These are phyloP conservation scores for Cerceris rybyensis DNA, from an alignment of 2,888 invertebrate genomes.

Conservation along the genomic window DNA sequence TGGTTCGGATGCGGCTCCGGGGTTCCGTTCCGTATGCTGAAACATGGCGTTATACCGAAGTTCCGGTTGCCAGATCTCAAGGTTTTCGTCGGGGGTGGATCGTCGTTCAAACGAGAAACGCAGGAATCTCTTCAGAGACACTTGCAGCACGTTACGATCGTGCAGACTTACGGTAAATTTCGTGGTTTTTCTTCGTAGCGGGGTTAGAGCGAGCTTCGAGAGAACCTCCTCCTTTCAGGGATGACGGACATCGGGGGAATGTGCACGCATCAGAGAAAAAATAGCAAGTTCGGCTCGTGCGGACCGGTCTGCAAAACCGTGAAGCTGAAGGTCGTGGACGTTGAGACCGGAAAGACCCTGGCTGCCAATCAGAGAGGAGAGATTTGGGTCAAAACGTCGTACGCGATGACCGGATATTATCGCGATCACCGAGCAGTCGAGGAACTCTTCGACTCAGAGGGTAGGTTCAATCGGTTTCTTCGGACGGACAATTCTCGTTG, in stretches of 20 bases:
- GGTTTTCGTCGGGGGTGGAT: conserved; percentile 61
- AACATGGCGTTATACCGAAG: conserved; percentile 54
- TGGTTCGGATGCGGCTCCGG: conserved; percentile 62
- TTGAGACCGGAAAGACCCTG: conserved; percentile 53
- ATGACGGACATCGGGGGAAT: conserved; percentile 53
- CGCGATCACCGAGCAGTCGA: conserved; percentile 56
- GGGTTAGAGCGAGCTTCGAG: background rate
- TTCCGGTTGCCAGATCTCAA: conserved; percentile 65
- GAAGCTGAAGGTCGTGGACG: conserved; percentile 60
- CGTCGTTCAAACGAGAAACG: conserved; percentile 60
- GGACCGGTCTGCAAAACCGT: conserved; percentile 48
- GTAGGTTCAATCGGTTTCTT: conserved; percentile 29
- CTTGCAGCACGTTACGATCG: conserved; percentile 58
- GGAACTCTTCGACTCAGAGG: conserved; percentile 58
- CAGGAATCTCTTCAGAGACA: conserved; percentile 45
- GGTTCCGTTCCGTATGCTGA: conserved; percentile 57
- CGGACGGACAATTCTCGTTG: background rate
- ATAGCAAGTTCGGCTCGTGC: conserved; percentile 52
- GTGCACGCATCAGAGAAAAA: conserved; percentile 19
- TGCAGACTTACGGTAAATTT: conserved; percentile 65
- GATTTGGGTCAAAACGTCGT: conserved; percentile 46
- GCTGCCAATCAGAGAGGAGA: conserved; percentile 61
- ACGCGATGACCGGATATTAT: conserved; percentile 60
- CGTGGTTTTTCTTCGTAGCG: background rate
- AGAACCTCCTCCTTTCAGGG: conserved; percentile 21